Conservation (phyloP, 2,113 vertebrate species). For the Heteronetta atricapilla region DNA sequence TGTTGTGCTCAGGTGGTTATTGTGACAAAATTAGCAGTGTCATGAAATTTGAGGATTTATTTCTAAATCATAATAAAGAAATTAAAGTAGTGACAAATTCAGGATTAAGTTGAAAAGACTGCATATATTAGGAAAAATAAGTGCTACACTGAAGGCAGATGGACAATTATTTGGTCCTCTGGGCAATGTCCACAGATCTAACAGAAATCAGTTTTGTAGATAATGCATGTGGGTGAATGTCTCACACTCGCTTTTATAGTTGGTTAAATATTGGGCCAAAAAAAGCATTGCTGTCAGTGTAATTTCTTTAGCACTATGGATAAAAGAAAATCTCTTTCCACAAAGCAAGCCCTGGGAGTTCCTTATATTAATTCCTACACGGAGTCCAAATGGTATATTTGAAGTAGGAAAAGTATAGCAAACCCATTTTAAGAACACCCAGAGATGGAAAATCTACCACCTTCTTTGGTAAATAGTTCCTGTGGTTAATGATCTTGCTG, state of each 20-base stretch:
- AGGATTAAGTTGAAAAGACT: background rate
- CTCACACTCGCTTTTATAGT: background rate
- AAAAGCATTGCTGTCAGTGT: background rate
- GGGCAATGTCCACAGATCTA: background rate
- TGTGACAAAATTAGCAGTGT: slow-evolving; percentile 3
- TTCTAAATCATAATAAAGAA: slow-evolving; percentile 26
- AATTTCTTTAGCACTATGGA: background rate
- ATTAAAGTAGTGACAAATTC: slow-evolving; percentile 14
- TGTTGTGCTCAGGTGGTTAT: background rate
- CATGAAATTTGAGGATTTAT: slow-evolving; percentile 34
- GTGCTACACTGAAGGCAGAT: background rate
- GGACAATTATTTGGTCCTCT: background rate
- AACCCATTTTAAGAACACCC: background rate
- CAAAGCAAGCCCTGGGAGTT: background rate
- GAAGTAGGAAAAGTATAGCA: background rate
- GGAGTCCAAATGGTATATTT: background rate
- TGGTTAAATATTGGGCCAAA: background rate
- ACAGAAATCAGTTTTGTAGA: background rate
- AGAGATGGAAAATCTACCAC: slow-evolving; percentile 7
- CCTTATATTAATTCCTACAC: background rate
- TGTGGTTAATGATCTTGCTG: background rate
- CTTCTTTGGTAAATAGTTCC: background rate
- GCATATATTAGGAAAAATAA: background rate
- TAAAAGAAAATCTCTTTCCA: background rate
- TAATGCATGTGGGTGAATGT: background rate